Evolutionary conservation across 2,888 invertebrate species (phyloP), one percentile per base, ranked within the genome.

Genomic region (Physocephala rufipes): DNA sequence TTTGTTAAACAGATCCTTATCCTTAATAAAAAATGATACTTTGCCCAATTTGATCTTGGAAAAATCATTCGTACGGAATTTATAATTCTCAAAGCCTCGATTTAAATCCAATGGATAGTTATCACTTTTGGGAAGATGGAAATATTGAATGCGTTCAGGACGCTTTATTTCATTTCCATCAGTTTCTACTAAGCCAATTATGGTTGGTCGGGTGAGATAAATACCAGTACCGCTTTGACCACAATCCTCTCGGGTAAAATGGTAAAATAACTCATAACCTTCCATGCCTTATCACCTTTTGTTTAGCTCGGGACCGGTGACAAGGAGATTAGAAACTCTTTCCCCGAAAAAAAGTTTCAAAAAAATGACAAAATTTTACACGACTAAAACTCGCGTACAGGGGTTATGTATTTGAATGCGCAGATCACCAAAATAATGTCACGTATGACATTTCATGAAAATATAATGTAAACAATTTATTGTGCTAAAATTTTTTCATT

Each of bases 61-160:
- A 49, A 2, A 15, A 49, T 9, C 5, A 2, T 2, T 4, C 16
- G 12, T 2, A 2, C 61, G 47, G 21, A 16, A 30, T 24, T 2
- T 30, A 21, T 47, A 45, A 0, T 30, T 30, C 21, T 28, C 49
- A 21, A 49, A 12, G 1, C 61, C 68, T 19, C 2, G 28, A 61
- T 59, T 68, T 24, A 68, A 49, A 21, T 68, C 61, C 24, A 68
- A 47, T 21, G 68, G 68, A n/a, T 61, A 68, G 4, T 21, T 19
- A 21, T 49, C 9, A 4, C 21, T 1, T 49, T 59, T 49, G 9
- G 68, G 68, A 16, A 26, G 26, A 16, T 61, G 47, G 16, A 61
- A 68, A 21, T 67, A 67, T 16, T 19, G 43, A 9, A 67, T 28
- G n/a, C 28, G 24, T 1, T 67, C 47, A 16, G 59, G 4, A 59